Conservation (phyloP, 1,140 invertebrate species). For the Lethrus apterus region DNA sequence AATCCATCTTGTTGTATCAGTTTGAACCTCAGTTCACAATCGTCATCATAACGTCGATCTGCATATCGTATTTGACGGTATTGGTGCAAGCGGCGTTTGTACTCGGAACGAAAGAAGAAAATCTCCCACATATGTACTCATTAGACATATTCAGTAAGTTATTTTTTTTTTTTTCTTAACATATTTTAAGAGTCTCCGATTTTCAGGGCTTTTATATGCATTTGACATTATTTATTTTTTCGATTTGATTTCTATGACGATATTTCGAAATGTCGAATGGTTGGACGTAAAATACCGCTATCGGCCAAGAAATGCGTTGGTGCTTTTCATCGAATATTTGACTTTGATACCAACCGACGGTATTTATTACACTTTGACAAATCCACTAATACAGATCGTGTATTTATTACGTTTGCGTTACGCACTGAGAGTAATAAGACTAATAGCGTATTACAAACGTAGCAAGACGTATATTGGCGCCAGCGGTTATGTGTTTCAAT, state of each 20-base stretch:
- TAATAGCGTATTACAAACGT: constrained; percentile 2
- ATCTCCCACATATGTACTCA: not conserved
- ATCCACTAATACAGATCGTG: not conserved
- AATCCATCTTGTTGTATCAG: constrained; percentile 1
- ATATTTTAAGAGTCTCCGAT: not conserved
- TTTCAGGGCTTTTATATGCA: constrained; percentile 4
- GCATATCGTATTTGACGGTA: not conserved
- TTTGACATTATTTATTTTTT: constrained; percentile 9
- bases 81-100: constrained; percentile 4
- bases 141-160: constrained; percentile 4
- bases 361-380: constrained; percentile 3
- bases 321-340: constrained; percentile 5
- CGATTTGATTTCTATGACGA: constrained; percentile 10
- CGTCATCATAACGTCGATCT: not conserved
- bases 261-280: constrained; percentile 4
- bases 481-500: not conserved
- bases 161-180: not conserved
- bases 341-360: constrained; percentile 11
- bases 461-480: constrained; percentile 1
- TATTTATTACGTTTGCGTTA: constrained; percentile 9
- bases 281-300: constrained; percentile 2
- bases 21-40: constrained; percentile 7
- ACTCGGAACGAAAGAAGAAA: constrained; percentile 4
- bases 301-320: not conserved
- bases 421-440: constrained; percentile 1